These are phyloP conservation scores for Trichonephila clavipes DNA, from an alignment of 1,140 invertebrate genomes.

Conservation along the genomic window DNA sequence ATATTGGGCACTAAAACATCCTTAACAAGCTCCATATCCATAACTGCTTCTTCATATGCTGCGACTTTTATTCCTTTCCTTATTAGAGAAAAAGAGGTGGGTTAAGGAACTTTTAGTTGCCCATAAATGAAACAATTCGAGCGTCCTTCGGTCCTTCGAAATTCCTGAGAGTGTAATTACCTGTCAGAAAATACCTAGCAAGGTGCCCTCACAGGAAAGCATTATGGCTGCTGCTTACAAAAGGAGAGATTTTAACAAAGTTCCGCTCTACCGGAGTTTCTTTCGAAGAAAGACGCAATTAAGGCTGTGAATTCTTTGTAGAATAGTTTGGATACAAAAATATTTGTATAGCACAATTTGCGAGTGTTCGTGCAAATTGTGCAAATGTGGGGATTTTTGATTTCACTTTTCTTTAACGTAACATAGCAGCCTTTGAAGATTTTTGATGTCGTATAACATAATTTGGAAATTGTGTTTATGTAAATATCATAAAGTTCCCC, in stretches of 20 bases:
- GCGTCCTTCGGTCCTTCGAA: not conserved
- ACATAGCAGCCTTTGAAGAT: too few relatives aligned
- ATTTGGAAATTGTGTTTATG: too few relatives aligned
- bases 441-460: too few relatives aligned
- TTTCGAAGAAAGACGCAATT: not conserved
- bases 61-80: not conserved
- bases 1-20: not conserved
- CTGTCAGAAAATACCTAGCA: not conserved
- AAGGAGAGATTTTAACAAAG: not conserved
- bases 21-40: not conserved
- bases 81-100: not conserved
- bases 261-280: not conserved
- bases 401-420: too few relatives aligned
- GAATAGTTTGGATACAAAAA: not conserved
- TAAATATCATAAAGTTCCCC: too few relatives aligned
- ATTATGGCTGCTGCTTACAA: not conserved
- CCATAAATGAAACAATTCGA: not conserved
- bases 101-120: not conserved
- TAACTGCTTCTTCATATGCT: not conserved
- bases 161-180: not conserved
- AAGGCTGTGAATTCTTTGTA: not conserved
- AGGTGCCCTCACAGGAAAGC: not conserved
- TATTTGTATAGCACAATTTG: not conserved
- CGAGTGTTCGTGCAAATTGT: not conserved
- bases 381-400: too few relatives aligned